Conservation (phyloP, 2,888 invertebrate species). For the Leptinotarsa rubiginosa region DNA sequence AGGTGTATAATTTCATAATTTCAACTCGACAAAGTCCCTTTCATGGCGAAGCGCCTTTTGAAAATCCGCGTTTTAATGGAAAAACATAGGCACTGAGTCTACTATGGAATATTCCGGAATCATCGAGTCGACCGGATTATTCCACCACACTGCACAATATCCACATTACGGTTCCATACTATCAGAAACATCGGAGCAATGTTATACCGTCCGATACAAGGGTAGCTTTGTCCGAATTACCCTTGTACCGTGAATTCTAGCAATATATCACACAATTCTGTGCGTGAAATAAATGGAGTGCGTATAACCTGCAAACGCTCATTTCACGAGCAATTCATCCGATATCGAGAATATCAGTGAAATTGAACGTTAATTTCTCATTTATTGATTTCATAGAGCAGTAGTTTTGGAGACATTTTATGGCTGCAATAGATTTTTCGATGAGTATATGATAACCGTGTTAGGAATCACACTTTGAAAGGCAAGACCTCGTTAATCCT, state of each 20-base stretch:
- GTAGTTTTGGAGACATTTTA: too few species aligned
- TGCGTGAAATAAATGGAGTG: neutral
- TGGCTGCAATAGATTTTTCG: too few species aligned
- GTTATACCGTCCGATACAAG: neutral
- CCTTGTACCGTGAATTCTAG: slow-evolving; percentile 1
- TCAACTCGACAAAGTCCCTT: neutral
- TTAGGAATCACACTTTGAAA: too few species aligned
- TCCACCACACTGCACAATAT: slow-evolving; percentile 12
- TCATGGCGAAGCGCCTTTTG: neutral
- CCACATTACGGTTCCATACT: neutral
- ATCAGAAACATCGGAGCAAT: slow-evolving; percentile 8
- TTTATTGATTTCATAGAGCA: too few species aligned
- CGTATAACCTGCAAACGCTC: neutral
- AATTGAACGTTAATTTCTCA: neutral
- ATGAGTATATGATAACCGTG: too few species aligned
- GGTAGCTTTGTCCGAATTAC: neutral
- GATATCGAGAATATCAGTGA: neutral
- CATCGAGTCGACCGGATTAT: neutral
- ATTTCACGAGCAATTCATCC: neutral
- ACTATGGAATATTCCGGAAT: neutral
- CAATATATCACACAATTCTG: neutral
- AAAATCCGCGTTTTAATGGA: neutral
- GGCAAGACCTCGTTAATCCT: too few species aligned
- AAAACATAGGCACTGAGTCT: neutral
- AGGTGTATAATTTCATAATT: too few species aligned